These are phyloP conservation scores for Salarias fasciatus DNA, from an alignment of 2,797 vertebrate species.

Conservation along the genomic window DNA sequence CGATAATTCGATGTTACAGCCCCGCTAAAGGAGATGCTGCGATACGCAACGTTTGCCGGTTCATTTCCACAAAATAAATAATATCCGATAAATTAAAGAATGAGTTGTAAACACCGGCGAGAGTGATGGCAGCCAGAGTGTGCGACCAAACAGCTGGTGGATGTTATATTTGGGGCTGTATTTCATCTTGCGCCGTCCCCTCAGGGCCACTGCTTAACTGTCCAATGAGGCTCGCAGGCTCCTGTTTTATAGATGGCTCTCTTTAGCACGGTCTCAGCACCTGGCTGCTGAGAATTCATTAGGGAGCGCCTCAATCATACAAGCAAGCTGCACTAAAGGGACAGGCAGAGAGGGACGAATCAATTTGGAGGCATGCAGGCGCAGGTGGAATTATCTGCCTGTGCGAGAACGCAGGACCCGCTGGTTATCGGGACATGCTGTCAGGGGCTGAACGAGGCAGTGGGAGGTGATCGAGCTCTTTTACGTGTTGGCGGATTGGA, in stretches of 20 bases:
- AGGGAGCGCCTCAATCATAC: conserved; percentile 67
- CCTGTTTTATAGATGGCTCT: conserved; percentile 54
- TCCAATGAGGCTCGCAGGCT: conserved; percentile 31
- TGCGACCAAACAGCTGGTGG: conserved; percentile 26
- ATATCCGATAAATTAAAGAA: not conserved
- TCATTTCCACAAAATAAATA: conserved; percentile 25
- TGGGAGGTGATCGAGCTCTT: conserved; percentile 43
- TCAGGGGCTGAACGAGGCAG: conserved; percentile 39
- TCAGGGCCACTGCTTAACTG: conserved; percentile 25
- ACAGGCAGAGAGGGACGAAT: conserved; percentile 60
- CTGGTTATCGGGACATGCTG: conserved; percentile 35
- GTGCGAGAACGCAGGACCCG: conserved; percentile 16
- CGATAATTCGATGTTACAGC: conserved; percentile 18
- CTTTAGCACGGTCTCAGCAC: conserved; percentile 52
- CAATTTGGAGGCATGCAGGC: conserved; percentile 59
- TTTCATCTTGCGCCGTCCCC: conserved; percentile 25
- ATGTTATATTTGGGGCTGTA: conserved; percentile 42
- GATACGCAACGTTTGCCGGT: conserved; percentile 6
- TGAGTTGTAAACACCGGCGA: conserved; percentile 8
- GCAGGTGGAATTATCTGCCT: conserved; percentile 61
- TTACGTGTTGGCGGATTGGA: conserved; percentile 27
- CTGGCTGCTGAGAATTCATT: conserved; percentile 67
- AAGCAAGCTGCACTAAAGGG: conserved; percentile 51
- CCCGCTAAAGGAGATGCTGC: conserved; percentile 21
- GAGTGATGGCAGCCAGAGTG: conserved; percentile 1